These are phyloP conservation scores for Conchocele bisecta DNA, from an alignment of 2,888 invertebrate species.

Conservation along the genomic window DNA sequence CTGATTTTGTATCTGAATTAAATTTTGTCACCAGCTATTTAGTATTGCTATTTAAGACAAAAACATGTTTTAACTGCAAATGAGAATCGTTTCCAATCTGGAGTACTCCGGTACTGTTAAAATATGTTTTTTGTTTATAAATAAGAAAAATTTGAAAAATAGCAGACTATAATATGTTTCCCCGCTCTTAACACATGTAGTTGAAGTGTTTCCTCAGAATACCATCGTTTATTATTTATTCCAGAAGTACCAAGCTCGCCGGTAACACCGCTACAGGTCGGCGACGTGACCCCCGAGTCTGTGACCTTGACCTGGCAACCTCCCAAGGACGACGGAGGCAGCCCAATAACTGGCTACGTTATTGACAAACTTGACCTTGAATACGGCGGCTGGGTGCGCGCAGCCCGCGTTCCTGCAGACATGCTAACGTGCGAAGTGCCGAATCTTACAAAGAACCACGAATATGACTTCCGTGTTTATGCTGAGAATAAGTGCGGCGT, in stretches of 20 bases:
- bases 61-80: no score
- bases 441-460: conserved; percentile 69
- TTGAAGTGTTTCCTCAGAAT: no score
- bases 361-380: conserved; percentile 76
- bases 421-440: conserved; percentile 54
- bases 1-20: no score
- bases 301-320: conserved; percentile 79
- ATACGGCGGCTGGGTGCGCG: conserved; percentile 75
- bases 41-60: no score
- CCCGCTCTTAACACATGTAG: no score
- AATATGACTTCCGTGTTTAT: conserved; percentile 80
- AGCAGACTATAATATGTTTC: no score
- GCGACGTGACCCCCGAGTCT: conserved; percentile 71
- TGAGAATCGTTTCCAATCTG: no score
- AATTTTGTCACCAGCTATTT: no score
- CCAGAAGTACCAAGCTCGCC: conserved; percentile 78
- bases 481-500: conserved; percentile 82
- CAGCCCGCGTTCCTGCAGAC: conserved; percentile 64
- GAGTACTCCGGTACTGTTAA: no score
- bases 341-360: conserved; percentile 78
- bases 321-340: conserved; percentile 79
- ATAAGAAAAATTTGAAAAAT: neutral
- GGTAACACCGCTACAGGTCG: conserved; percentile 65
- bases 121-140: no score
- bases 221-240: conserved; percentile 6